Percentiles rank a stretch among this genome's conserved stretches.
These are phyloP conservation scores for Chaetophractus vellerosus DNA, from an alignment of 2,797 vertebrate genomes.

Conservation along the genomic window DNA sequence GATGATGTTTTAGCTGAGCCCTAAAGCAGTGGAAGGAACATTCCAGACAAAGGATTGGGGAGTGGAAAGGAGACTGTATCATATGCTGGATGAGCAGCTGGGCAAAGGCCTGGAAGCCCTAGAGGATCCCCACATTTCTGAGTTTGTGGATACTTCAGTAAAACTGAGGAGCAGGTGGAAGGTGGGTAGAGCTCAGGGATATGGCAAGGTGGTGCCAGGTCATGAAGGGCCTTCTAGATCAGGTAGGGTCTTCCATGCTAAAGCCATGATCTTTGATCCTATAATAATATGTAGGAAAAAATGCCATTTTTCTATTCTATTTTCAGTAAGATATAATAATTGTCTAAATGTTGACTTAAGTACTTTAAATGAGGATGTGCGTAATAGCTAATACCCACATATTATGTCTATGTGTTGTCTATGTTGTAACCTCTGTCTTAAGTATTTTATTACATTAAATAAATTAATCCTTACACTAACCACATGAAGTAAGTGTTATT, in stretches of 20 bases:
- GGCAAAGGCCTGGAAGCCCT: neutral
- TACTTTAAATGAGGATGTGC: neutral
- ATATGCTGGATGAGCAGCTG: neutral
- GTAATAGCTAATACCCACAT: neutral
- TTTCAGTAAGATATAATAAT: neutral
- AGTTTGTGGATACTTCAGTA: accelerated
- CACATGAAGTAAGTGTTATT: neutral
- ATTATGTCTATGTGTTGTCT: neutral
- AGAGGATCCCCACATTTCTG: neutral
- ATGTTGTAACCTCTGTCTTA: neutral
- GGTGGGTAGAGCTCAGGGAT: neutral
- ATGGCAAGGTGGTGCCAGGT: neutral
- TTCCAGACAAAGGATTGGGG: neutral
- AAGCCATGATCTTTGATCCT: neutral
- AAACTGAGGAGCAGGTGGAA: neutral
- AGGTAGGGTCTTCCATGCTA: neutral
- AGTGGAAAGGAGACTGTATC: neutral
- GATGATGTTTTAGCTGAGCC: neutral
- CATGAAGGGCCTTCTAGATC: neutral
- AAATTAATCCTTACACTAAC: neutral
- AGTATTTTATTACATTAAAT: neutral
- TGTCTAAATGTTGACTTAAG: neutral
- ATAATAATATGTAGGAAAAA: neutral
- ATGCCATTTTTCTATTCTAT: neutral
- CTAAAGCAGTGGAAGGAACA: neutral